These are phyloP conservation scores for Illadopsis cleaveri DNA, from an alignment of 2,113 vertebrate genomes.

Conservation along the genomic window DNA sequence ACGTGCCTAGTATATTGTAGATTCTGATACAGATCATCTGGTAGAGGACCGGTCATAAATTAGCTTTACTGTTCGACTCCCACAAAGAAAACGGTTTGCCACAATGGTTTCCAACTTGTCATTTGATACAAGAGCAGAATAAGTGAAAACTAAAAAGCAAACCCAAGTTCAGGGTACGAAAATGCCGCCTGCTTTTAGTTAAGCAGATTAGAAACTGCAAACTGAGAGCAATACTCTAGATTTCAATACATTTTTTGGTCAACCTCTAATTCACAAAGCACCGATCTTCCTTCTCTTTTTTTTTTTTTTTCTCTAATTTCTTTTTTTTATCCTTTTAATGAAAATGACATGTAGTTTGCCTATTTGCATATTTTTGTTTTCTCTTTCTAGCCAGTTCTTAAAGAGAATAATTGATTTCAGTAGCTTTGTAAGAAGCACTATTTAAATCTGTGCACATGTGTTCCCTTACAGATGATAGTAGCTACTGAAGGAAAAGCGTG, in stretches of 20 bases:
- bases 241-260: conserved; percentile 61
- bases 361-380: conserved; percentile 58
- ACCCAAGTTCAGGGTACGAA: conserved; percentile 59
- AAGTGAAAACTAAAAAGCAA: conserved; percentile 62
- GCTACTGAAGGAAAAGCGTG: conserved; percentile 27
- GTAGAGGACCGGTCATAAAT: conserved; percentile 83
- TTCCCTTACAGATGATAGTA: conserved; percentile 65
- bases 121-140: conserved; percentile 60
- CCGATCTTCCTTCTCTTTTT: background rate
- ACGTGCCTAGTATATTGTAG: conserved; percentile 86
- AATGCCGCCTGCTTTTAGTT: conserved; percentile 40
- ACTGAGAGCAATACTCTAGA: conserved; percentile 37
- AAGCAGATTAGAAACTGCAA: conserved; percentile 67
- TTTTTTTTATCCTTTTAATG: background rate
- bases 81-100: conserved; percentile 75
- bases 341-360: conserved; percentile 20
- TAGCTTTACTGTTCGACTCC: conserved; percentile 75
- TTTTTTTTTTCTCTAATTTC: background rate
- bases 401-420: conserved; percentile 54
- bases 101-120: conserved; percentile 77
- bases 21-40: conserved; percentile 84
- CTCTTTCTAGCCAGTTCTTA: conserved; percentile 53
- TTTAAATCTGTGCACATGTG: conserved; percentile 55
- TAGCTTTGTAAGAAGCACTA: conserved; percentile 53
- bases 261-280: conserved; percentile 62